Conservation (phyloP, 2,888 invertebrate species). For the Drosophila niveifrons region DNA sequence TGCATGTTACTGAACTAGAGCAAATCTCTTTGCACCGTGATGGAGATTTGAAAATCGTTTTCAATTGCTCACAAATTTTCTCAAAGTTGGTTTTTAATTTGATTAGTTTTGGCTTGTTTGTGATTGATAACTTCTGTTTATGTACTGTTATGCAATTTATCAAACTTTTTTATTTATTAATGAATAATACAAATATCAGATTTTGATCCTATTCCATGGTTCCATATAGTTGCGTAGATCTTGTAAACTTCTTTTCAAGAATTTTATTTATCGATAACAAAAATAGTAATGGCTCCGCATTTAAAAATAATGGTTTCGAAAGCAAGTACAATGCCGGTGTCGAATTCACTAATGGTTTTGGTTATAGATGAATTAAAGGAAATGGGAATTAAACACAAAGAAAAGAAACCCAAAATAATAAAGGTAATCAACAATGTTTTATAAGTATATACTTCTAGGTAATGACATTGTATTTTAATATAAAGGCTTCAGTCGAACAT, state of each 20-base stretch:
- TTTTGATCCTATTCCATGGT: not conserved
- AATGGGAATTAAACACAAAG: constrained; percentile 90
- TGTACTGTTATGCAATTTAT: too few species aligned
- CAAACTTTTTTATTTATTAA: too few species aligned
- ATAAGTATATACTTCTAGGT: not conserved
- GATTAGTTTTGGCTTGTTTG: too few species aligned
- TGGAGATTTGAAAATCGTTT: too few species aligned
- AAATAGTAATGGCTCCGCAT: not conserved
- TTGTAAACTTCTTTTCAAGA: too few species aligned
- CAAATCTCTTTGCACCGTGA: too few species aligned
- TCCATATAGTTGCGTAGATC: not conserved
- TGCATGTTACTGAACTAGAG: too few species aligned
- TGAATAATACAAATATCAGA: too few species aligned
- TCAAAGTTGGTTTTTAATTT: too few species aligned
- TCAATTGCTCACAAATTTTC: too few species aligned
- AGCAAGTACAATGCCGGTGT: constrained; percentile 40
- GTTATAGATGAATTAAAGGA: constrained; percentile 89
- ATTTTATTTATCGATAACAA: constrained; percentile 13
- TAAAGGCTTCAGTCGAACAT: constrained; percentile 11
- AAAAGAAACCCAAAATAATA: constrained; percentile 86
- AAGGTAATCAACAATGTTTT: constrained; percentile 15
- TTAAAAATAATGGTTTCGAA: constrained; percentile 3
- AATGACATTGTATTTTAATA: not conserved
- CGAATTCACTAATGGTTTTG: constrained; percentile 86
- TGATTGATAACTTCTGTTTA: too few species aligned